Base-by-base conservation (phyloP, 1,140 invertebrate genomes). In the Coenobita brevimanus region DNA sequence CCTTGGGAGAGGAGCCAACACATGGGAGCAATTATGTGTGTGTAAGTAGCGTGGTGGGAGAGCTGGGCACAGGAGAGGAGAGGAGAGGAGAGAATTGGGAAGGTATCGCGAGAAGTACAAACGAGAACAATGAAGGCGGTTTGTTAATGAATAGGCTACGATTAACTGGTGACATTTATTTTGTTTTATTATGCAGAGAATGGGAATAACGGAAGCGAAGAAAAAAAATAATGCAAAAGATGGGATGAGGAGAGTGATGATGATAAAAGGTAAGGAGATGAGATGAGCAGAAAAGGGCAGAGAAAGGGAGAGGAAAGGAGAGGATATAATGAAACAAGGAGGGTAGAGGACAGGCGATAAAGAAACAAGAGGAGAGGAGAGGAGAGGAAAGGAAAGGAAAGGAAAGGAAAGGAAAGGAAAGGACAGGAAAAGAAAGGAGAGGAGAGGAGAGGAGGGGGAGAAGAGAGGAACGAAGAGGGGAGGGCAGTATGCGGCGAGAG, bases 11-110 rank as follows among this genome's bases (percentile, higher is more conserved):
- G 67, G 54, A 69, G 67, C 67, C 8, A 33, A 57, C 73, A 76
- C 41, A 62, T 54, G 81, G 88, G 38, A 21, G 60, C 46, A 78
- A 73, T 64, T 54, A 75, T 10, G 50, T 30, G 83, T n/a, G 21
- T 21, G 73, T n/a, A 73, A 75, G 73, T 57, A 73, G 54, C 36
- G 38, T 10, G 41, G 46, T 0, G 27, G 75, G 1, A 50, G 27
- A 10, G 3, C 17, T n/a, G 79, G n/a, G n/a, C 8, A 0, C 21
- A 3, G 43, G 69, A 71, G 69, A 17, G 69, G 17, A 30, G 69
- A 17, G 36, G 13, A 13, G 33, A 17, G n/a, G n/a, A 30, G 13
- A 33, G n/a, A n/a, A n/a, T n/a, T n/a, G n/a, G n/a, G n/a, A n/a
- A n/a, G n/a, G n/a, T n/a, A n/a, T n/a, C n/a, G n/a, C n/a, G n/a